Base-by-base conservation (phyloP, 2,113 vertebrate genomes). In the Dryoscopus gambensis region DNA sequence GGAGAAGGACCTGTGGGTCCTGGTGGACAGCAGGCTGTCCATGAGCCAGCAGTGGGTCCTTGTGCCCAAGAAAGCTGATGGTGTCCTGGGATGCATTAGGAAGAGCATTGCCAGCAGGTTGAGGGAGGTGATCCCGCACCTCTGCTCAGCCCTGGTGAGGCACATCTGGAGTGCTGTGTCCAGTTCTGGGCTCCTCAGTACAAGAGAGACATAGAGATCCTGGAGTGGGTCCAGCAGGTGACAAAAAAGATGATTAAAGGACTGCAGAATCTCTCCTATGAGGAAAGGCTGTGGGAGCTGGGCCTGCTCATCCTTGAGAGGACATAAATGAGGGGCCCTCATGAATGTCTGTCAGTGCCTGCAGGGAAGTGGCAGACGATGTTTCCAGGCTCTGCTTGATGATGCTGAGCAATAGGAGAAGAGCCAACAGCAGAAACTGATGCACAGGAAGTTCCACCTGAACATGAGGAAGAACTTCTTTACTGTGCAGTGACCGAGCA, bases 71-170 rank as follows among this genome's bases (percentile, higher is more conserved):
- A 42, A 47, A 0, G 30, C 2, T 19, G 30, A 1, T 6, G 30
- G 16, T 39, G 13, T 49, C 35, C 35, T 56, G 31, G 42, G 21
- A 2, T 2, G 1, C 25, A 35, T 15, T 1, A 27, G n/a, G 49
- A 49, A 2, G 0, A 56, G 1, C 20, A 19, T 4, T 27, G 30
- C 3, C 21, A 80, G 57, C 17, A 73, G 35, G 3, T 4, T 3
- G 2, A 22, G 30, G 16, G 30, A 56, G 25, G 4, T 15, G n/a
- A 80, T 49, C 40, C 57, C 57, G 25, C 14, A 11, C 30, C 35
- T 56, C 40, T 35, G 0, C 65, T 79, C 49, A 71, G 42, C 20
- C 15, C 12, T 71, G 0, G 24, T 40, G n/a, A 55, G 40, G 21
- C 7, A 10, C 46, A 47, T 24, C 31, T 64, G 42, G 14, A 64